Base-by-base conservation (phyloP, 1,140 invertebrate species). In the Neodiprion virginianus region DNA sequence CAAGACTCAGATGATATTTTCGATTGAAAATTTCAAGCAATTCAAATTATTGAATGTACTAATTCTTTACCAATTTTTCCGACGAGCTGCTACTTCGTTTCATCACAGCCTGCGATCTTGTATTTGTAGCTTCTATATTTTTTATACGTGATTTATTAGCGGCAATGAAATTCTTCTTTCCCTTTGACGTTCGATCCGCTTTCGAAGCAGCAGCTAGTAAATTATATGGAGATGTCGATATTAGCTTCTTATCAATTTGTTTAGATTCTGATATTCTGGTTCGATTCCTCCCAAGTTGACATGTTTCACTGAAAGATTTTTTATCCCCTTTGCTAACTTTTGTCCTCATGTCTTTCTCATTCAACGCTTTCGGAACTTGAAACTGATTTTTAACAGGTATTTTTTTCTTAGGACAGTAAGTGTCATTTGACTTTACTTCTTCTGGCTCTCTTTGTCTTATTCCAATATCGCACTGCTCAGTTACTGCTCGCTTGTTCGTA, bases 91-190 rank as follows among this genome's bases (percentile, higher is more conserved):
- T 70, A 14, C 49, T 71, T 1, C 11, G 28, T 71, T 69, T 49
- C 14, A 7, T 2, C 28, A 40, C 28, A 11, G 23, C 17, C 12
- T 14, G 69, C 72, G 49, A 67, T 28, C 17, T 71, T 47, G 9
- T 10, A 12, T 28, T 49, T 40, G 61, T 77, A 48, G 66, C 61
- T 69, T 77, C 69, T 47, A 69, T 48, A 48, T 74, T 75, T 74
- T 75, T 77, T 1, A 84, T 49, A n/a, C 75, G 80, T n/a, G 76
- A 68, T 75, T 85, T 86, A 74, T 86, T 86, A 7, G 79, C 79
- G 0, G 81, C 53, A 61, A 87, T 79, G 75, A 85, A 87, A 79
- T 86, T 85, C 7, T 77, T 84, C 48, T 69, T 74, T 61, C 11
- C 50, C n/a, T 67, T 75, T 23, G 61, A 71, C 40, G 76, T 79